Base-by-base conservation (phyloP, 1,140 invertebrate species). In the Drosophila baimaii region DNA sequence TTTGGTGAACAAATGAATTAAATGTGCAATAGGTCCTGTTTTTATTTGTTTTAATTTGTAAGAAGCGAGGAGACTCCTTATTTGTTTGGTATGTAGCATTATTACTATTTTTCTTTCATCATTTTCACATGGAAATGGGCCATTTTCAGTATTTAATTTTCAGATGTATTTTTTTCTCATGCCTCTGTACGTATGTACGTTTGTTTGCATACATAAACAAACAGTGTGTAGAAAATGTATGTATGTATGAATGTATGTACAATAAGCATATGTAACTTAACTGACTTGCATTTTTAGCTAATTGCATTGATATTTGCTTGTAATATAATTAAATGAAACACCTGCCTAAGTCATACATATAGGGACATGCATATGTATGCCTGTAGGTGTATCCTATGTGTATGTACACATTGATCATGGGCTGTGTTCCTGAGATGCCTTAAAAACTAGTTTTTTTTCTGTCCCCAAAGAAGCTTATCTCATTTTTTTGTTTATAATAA, bases 101-200 rank as follows among this genome's bases (percentile, higher is more conserved):
- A 15, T 43, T n/a, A 27, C 15, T 31, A 43, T n/a, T 33, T 52
- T 43, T 51, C 5, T 10, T 29, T 19, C 6, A 25, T 1, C 35
- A 43, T 33, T 66, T 65, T 3, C 17, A 3, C 19, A 0, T 15
- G 6, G 6, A 15, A 66, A n/a, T 27, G 1, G 2, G 5, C 3
- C 2, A 21, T 43, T 66, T 69, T 12, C 9, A 10, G 17, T n/a
- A 15, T 69, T 69, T 13, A 43, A 65, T 27, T 69, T 65, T 39
- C 65, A 69, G 43, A 66, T 69, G 65, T 52, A 65, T 64, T 46
- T 68, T 66, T 41, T 49, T 19, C 25, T n/a, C 9, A 37, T n/a
- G n/a, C 27, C 3, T 29, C 12, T 4, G 51, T 54, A 19, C 21
- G 33, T 52, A 19, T 17, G 29, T 52, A 25, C 25, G 15, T 70